A percentile compares a stretch with the other conserved stretches of the same genome.
These are phyloP conservation scores for Microctonus hyperodae DNA, from an alignment of 2,888 invertebrate genomes.

Conservation along the genomic window DNA sequence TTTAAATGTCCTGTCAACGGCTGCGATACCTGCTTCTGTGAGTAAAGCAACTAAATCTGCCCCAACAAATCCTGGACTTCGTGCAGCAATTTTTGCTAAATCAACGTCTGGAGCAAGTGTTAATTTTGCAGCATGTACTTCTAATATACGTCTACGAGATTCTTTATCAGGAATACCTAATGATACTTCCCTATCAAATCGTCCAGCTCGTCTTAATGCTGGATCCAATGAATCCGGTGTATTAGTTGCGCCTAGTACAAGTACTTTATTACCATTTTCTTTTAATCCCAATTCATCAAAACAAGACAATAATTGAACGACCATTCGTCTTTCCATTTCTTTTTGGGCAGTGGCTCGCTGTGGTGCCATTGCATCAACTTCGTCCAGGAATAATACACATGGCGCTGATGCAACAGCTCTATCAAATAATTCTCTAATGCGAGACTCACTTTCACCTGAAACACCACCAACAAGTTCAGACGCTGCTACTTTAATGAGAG, in stretches of 20 bases:
- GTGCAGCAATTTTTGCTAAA: slow-evolving; percentile 76
- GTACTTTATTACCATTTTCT: slow-evolving; percentile 69
- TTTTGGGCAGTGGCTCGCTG: slow-evolving; percentile 89
- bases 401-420: slow-evolving; percentile 79
- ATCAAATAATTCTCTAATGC: slow-evolving; percentile 90
- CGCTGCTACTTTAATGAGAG: slow-evolving; percentile 86
- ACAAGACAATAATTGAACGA: slow-evolving; percentile 88
- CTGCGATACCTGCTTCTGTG: slow-evolving; percentile 87
- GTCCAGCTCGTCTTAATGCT: slow-evolving; percentile 87
- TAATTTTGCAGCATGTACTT: slow-evolving; percentile 75
- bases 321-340: slow-evolving; percentile 96
- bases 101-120: slow-evolving; percentile 76
- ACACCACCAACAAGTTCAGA: slow-evolving; percentile 94
- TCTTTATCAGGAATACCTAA: slow-evolving; percentile 91
- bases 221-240: slow-evolving; percentile 92
- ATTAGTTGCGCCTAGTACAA: slow-evolving; percentile 96
- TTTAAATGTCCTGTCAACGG: slow-evolving; percentile 72
- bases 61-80: slow-evolving; percentile 96
- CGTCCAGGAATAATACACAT: slow-evolving; percentile 92
- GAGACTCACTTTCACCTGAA: slow-evolving; percentile 94
- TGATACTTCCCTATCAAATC: slow-evolving; percentile 93
- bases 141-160: slow-evolving; percentile 81
- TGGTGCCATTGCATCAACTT: slow-evolving; percentile 95
- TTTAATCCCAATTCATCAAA: slow-evolving; percentile 75
- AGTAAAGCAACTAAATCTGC: slow-evolving; percentile 89